Conservation (phyloP, 2,113 vertebrate genomes). For the Alexandromys fortis region DNA sequence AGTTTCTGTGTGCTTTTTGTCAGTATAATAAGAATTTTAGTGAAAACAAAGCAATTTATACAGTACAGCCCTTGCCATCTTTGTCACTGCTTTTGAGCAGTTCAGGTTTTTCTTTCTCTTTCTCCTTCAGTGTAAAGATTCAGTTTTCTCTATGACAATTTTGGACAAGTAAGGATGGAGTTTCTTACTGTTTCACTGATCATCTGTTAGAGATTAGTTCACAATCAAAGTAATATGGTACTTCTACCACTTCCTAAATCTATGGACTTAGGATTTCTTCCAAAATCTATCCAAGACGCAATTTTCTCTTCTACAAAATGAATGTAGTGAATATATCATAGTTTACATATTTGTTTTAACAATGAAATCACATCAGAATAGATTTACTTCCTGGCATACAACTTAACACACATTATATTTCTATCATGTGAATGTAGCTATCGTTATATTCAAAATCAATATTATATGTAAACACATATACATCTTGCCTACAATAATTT, state of each 20-base stretch:
- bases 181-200: accelerated
- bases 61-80: background rate
- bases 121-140: slow-evolving; percentile 1
- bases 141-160: slow-evolving; percentile 21
- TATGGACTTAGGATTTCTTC: background rate
- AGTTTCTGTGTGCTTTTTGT: background rate
- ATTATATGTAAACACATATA: background rate
- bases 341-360: background rate
- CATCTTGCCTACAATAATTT: background rate
- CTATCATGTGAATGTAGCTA: background rate
- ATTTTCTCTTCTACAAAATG: background rate
- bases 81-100: background rate
- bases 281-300: background rate
- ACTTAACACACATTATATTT: background rate
- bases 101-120: background rate
- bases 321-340: background rate
- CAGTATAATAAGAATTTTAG: background rate
- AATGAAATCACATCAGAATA: background rate
- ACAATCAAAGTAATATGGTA: background rate
- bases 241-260: background rate
- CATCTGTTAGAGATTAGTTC: slow-evolving; percentile 19
- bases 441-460: background rate
- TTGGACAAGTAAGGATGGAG: background rate
- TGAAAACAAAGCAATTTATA: background rate
- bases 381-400: background rate